Evolutionary conservation across 1,140 invertebrate genomes (phyloP).

Genomic region (Panonychus citri): DNA sequence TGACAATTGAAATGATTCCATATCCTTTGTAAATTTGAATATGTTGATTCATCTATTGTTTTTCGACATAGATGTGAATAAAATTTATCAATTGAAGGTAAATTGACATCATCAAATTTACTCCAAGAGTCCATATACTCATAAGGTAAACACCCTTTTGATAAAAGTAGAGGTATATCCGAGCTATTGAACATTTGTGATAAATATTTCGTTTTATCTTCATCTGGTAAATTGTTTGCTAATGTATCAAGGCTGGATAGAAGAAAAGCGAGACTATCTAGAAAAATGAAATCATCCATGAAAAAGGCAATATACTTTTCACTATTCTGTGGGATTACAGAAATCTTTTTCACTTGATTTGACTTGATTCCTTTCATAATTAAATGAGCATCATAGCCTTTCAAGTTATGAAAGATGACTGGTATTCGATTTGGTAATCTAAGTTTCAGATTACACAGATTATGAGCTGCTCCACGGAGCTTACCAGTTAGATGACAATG

Average conservation of each 20-base stretch:
- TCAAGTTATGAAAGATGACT: neutral
- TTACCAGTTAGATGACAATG: neutral
- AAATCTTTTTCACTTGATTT: neutral
- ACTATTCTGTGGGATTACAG: neutral
- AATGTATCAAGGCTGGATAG: neutral
- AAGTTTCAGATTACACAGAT: neutral
- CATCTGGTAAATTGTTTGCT: neutral
- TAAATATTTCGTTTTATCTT: too few species aligned
- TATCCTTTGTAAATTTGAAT: conserved; percentile 3
- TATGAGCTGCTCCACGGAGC: neutral
- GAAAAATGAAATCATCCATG: neutral
- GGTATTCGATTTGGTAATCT: neutral
- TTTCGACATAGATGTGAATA: neutral
- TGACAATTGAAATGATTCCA: conserved; percentile 17
- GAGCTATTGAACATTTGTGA: too few species aligned
- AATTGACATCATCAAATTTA: conserved; percentile 13
- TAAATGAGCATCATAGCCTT: neutral
- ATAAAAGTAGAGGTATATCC: neutral
- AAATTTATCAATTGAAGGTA: conserved; percentile 9
- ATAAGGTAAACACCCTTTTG: conserved; percentile 15
- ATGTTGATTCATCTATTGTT: neutral
- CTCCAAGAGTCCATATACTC: conserved; percentile 13
- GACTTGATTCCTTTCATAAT: neutral
- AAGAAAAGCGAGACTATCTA: neutral
- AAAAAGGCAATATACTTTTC: neutral